Evolutionary conservation across 2,797 vertebrate species (phyloP).

Genomic region (Enteromius anoplus): DNA sequence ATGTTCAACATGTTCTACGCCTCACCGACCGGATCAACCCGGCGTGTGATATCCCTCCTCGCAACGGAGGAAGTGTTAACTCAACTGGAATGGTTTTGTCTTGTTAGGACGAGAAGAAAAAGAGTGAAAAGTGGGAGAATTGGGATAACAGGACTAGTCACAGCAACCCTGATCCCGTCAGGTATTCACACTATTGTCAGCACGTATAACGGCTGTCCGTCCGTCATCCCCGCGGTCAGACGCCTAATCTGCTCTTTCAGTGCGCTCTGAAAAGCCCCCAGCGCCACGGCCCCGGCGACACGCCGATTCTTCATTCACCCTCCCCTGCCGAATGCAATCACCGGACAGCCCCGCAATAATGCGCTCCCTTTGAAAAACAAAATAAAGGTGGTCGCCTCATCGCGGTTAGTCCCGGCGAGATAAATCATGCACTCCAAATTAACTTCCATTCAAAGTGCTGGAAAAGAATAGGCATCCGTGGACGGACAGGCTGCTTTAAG

Average conservation of each 20-base stretch:
- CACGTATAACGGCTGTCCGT: slow-evolving; percentile 78
- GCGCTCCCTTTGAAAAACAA: slow-evolving; percentile 80
- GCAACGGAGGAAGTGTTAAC: slow-evolving; percentile 56
- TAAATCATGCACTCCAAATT: slow-evolving; percentile 89
- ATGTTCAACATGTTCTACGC: slow-evolving; percentile 34
- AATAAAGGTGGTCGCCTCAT: slow-evolving; percentile 83
- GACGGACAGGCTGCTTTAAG: slow-evolving; percentile 74
- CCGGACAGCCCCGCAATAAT: slow-evolving; percentile 85
- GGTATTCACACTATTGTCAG: slow-evolving; percentile 85
- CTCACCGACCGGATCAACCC: slow-evolving; percentile 36
- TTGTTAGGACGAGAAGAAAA: slow-evolving; percentile 44
- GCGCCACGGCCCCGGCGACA: slow-evolving; percentile 80
- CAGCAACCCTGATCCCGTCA: slow-evolving; percentile 79
- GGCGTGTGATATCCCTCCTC: slow-evolving; percentile 46
- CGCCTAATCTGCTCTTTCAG: slow-evolving; percentile 88
- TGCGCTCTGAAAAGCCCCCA: slow-evolving; percentile 82
- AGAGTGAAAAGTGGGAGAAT: slow-evolving; percentile 53
- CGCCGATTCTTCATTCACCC: slow-evolving; percentile 85
- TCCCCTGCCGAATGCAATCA: slow-evolving; percentile 85
- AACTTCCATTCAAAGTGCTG: slow-evolving; percentile 87
- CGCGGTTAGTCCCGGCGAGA: slow-evolving; percentile 83
- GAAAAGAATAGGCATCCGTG: slow-evolving; percentile 77
- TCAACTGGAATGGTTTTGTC: slow-evolving; percentile 56
- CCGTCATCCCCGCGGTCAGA: slow-evolving; percentile 78
- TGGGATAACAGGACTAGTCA: slow-evolving; percentile 58